Percentiles rank a stretch among this genome's conserved stretches.
Evolutionary conservation across 2,888 invertebrate species (phyloP).

Genomic region (Polyploca ridens): DNA sequence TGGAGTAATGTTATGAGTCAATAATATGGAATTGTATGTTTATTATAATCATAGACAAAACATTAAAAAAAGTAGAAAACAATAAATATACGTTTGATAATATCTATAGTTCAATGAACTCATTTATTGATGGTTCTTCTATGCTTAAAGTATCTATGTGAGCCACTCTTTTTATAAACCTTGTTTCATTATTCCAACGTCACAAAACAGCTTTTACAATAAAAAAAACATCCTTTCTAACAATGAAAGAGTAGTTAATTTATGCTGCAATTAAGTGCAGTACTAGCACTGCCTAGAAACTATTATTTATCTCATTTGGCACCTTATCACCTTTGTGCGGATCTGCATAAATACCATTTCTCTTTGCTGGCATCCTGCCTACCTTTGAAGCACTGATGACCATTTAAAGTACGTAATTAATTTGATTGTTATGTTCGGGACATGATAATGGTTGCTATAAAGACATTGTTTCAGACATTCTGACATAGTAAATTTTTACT

Average conservation of each 20-base stretch:
- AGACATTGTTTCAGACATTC: background rate
- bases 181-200: too few relatives aligned
- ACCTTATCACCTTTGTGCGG: constrained; percentile 19
- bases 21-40: too few relatives aligned
- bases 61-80: too few relatives aligned
- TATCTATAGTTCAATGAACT: too few relatives aligned
- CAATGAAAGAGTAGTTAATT: background rate
- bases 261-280: background rate
- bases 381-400: constrained; percentile 25
- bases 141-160: too few relatives aligned
- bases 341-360: constrained; percentile 33
- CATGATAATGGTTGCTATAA: background rate
- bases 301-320: constrained; percentile 28
- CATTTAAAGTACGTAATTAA: constrained; percentile 33
- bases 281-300: background rate
- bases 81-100: too few relatives aligned
- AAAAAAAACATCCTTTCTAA: background rate
- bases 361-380: constrained; percentile 32
- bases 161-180: background rate
- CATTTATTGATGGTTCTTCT: too few relatives aligned
- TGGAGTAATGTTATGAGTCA: too few relatives aligned
- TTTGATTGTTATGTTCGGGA: constrained; percentile 9
- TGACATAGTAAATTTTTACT: background rate
- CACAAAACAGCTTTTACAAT: background rate
- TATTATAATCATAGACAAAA: too few relatives aligned